These are phyloP conservation scores for Ashinkailepas kermadecensis DNA, from an alignment of 2,888 invertebrate genomes.

Conservation along the genomic window DNA sequence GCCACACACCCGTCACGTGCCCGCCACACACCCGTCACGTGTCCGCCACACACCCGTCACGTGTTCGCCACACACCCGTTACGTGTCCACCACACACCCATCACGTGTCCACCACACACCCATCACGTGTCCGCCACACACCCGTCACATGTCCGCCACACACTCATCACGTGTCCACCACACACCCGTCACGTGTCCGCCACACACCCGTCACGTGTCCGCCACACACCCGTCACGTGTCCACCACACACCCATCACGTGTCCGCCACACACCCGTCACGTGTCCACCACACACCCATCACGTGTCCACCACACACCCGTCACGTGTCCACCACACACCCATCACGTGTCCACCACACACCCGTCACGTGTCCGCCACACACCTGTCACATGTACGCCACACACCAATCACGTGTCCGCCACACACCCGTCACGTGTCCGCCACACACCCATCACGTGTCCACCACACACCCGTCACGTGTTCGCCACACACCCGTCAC, in stretches of 20 bases:
- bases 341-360: no score
- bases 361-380: no score
- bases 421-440: no score
- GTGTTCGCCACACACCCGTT: background rate
- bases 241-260: background rate
- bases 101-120: background rate
- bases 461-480: background rate
- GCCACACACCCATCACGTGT: slow-evolving; percentile 61
- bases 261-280: background rate
- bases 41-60: background rate
- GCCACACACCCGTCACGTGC: background rate
- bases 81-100: no score
- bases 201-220: background rate
- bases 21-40: background rate
- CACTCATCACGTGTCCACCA: background rate
- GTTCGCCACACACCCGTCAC: background rate
- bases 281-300: background rate
- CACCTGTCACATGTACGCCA: no score
- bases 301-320: background rate
- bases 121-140: slow-evolving; percentile 32
- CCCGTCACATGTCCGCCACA: background rate
- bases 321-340: no score
- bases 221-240: background rate
- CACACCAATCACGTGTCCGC: no score
- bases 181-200: background rate